These are phyloP conservation scores for Ashinkailepas kermadecensis DNA, from an alignment of 2,888 invertebrate genomes.

Conservation along the genomic window DNA sequence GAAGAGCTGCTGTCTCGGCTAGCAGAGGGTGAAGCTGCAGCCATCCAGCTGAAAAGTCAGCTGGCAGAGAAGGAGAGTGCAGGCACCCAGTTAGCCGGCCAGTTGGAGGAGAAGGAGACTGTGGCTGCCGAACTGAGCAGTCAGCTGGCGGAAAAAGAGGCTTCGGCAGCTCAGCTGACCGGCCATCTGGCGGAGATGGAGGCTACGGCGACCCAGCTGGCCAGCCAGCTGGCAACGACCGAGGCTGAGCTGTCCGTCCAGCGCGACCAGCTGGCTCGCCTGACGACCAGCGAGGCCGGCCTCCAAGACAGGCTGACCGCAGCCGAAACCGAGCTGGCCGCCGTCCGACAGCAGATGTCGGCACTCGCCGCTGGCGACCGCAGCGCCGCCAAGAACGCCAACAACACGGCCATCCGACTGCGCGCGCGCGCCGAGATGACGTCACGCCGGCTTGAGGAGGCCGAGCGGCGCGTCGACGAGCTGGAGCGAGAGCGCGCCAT, in stretches of 20 bases:
- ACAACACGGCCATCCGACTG: conserved; percentile 1
- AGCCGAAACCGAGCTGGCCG: not conserved
- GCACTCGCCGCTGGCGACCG: not conserved
- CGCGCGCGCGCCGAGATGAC: not conserved
- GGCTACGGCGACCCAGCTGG: not conserved
- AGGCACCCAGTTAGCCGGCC: too few species aligned
- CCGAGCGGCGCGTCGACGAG: not conserved
- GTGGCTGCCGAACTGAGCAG: too few species aligned
- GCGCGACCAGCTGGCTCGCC: not conserved
- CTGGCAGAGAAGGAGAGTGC: too few species aligned
- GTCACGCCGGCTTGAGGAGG: not conserved
- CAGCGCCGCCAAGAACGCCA: not conserved
- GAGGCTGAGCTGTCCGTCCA: not conserved
- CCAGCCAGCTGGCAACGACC: not conserved
- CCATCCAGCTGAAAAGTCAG: too few species aligned
- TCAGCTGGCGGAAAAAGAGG: too few species aligned
- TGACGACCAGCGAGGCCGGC: too few species aligned
- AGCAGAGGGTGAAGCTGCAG: too few species aligned
- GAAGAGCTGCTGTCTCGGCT: too few species aligned
- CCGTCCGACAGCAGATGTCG: not conserved
- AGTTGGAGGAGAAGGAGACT: too few species aligned
- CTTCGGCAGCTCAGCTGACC: not conserved
- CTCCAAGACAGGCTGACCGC: not conserved
- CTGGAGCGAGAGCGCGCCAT: conserved; percentile 1
- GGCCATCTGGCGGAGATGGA: not conserved